These are phyloP conservation scores for Phalacrocorax pelagicus DNA, from an alignment of 2,113 vertebrate genomes.

Conservation along the genomic window DNA sequence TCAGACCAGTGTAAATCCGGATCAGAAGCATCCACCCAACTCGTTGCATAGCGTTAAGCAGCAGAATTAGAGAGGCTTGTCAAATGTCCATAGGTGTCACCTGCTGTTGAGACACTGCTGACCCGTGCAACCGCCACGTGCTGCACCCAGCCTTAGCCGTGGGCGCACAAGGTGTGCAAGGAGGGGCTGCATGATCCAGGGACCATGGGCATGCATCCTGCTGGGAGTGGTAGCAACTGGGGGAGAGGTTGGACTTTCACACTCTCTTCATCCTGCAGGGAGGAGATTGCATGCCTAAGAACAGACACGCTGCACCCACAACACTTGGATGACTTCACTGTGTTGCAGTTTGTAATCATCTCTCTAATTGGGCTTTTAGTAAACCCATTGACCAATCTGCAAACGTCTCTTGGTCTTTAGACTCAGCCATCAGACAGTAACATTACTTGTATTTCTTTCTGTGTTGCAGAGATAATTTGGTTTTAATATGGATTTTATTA, in stretches of 20 bases:
- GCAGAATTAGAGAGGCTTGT: not conserved
- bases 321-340: no score
- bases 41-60: accelerated
- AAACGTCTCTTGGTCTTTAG: not conserved
- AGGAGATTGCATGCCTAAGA: no score
- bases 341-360: not conserved
- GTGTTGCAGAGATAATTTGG: not conserved
- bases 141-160: not conserved
- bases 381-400: not conserved
- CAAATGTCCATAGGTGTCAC: not conserved
- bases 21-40: not conserved
- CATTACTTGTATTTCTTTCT: not conserved
- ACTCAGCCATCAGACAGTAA: not conserved
- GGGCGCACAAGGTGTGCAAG: not conserved
- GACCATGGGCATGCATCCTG: not conserved
- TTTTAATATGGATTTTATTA: not conserved
- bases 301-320: no score
- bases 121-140: accelerated
- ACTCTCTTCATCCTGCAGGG: not conserved
- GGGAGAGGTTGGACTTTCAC: accelerated
- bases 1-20: not conserved
- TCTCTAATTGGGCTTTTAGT: not conserved
- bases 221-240: not conserved
- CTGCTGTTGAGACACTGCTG: not conserved
- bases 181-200: not conserved